These are phyloP conservation scores for Trichechus manatus DNA, from an alignment of 2,113 vertebrate species.

Conservation along the genomic window DNA sequence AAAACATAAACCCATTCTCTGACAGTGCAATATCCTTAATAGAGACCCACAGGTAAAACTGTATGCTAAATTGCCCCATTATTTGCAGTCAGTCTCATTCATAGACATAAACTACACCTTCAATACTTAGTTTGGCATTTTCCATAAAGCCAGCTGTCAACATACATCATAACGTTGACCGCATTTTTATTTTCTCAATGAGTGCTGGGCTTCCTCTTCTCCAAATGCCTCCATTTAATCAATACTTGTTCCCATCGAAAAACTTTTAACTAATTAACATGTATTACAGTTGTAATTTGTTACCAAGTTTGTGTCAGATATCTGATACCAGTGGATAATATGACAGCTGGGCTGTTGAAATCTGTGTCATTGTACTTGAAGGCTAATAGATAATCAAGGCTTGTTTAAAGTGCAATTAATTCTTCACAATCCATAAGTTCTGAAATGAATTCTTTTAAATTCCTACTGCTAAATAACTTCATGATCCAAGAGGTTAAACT, in stretches of 20 bases:
- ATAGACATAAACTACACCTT: slow-evolving; percentile 50
- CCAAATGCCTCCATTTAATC: slow-evolving; percentile 69
- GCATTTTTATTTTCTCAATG: slow-evolving; percentile 61
- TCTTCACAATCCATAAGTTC: slow-evolving; percentile 77
- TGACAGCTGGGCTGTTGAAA: slow-evolving; percentile 66
- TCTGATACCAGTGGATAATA: slow-evolving; percentile 59
- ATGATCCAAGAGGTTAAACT: slow-evolving; percentile 17
- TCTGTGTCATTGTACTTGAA: slow-evolving; percentile 70
- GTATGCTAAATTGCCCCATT: slow-evolving; percentile 22
- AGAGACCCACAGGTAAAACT: slow-evolving; percentile 55
- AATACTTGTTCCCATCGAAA: not conserved
- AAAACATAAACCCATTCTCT: slow-evolving; percentile 80
- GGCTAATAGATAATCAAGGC: slow-evolving; percentile 72
- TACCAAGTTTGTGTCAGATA: slow-evolving; percentile 52
- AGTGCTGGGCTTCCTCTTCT: slow-evolving; percentile 53
- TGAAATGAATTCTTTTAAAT: slow-evolving; percentile 70
- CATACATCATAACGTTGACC: slow-evolving; percentile 46
- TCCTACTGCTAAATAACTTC: slow-evolving; percentile 63
- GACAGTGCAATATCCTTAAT: slow-evolving; percentile 64
- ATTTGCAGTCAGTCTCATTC: slow-evolving; percentile 44
- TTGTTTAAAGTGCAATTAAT: slow-evolving; percentile 82
- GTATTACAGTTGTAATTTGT: slow-evolving; percentile 56
- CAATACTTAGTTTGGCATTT: slow-evolving; percentile 58
- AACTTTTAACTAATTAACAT: slow-evolving; percentile 72
- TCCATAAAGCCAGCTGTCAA: slow-evolving; percentile 63